Percentiles rank a stretch among this genome's conserved stretches.
Evolutionary conservation across 2,888 invertebrate species (phyloP).

Genomic region (Trypoxylon attenuatum): DNA sequence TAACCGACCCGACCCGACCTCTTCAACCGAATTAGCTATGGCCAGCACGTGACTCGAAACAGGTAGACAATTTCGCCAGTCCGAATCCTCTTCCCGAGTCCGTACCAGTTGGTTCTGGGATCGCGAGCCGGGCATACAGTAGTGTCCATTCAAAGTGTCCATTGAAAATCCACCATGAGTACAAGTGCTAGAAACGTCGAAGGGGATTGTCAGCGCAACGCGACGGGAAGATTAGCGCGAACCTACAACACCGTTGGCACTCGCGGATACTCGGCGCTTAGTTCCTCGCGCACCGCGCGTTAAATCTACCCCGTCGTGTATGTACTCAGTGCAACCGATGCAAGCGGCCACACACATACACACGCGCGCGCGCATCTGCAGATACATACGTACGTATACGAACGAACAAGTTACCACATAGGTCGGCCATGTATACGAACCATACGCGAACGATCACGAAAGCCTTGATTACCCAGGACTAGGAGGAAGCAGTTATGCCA

Average conservation of each 20-base stretch:
- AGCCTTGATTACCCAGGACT: conserved; percentile 58
- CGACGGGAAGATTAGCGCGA: conserved; percentile 28
- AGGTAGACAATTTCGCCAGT: no score
- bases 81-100: no score
- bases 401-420: no score
- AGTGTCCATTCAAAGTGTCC: neutral
- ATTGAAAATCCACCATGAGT: conserved; percentile 9
- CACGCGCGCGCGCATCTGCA: no score
- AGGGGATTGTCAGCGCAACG: conserved; percentile 20
- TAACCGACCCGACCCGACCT: no score
- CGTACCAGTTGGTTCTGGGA: no score
- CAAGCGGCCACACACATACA: conserved; percentile 17
- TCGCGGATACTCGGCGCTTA: conserved; percentile 36
- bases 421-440: conserved; percentile 10
- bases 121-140: no score
- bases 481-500: conserved; percentile 57
- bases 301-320: conserved; percentile 37
- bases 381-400: no score
- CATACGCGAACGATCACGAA: conserved; percentile 48
- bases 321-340: conserved; percentile 6
- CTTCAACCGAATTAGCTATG: no score
- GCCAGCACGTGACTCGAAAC: no score
- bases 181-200: conserved; percentile 17
- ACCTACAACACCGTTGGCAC: conserved; percentile 11
- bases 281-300: conserved; percentile 35